phyloP scores from a whole-genome alignment of 2,888 invertebrate genomes.

The Sinohyriopsis cumingii region DNA sequence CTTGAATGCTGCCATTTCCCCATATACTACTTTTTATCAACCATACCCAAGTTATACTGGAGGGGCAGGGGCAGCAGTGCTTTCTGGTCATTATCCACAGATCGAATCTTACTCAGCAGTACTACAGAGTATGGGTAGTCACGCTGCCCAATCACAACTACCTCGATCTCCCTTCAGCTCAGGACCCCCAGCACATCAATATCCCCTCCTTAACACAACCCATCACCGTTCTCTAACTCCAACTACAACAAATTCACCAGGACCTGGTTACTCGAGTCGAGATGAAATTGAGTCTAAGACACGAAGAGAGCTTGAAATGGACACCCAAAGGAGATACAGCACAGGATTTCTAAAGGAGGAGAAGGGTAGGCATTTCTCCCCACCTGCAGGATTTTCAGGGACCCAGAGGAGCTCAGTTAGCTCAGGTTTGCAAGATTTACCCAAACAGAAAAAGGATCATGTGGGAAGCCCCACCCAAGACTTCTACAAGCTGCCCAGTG shows the following conservation, averaged over 20 bases:
- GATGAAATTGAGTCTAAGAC: slow-evolving; percentile 27
- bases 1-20: slow-evolving; percentile 27
- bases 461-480: slow-evolving; percentile 32
- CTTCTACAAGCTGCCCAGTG: slow-evolving; percentile 65
- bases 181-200: slow-evolving; percentile 33
- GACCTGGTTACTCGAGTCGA: slow-evolving; percentile 38
- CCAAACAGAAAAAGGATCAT: slow-evolving; percentile 37
- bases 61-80: slow-evolving; percentile 14
- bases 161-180: slow-evolving; percentile 43
- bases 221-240: slow-evolving; percentile 31
- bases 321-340: slow-evolving; percentile 35
- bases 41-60: slow-evolving; percentile 43
- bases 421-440: slow-evolving; percentile 43
- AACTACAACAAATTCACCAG: slow-evolving; percentile 39
- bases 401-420: slow-evolving; percentile 40
- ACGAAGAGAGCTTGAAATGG: slow-evolving; percentile 29
- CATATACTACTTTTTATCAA: slow-evolving; percentile 56
- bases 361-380: slow-evolving; percentile 40
- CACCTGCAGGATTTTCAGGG: slow-evolving; percentile 39
- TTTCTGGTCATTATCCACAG: slow-evolving; percentile 29
- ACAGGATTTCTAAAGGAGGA: slow-evolving; percentile 47
- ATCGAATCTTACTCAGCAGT: slow-evolving; percentile 63
- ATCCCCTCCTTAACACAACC: slow-evolving; percentile 33
- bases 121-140: slow-evolving; percentile 66
- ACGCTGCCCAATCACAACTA: slow-evolving; percentile 56